Evolutionary conservation across 2,113 vertebrate genomes (phyloP).

Genomic region (Petrocephalus microphthalmus): DNA sequence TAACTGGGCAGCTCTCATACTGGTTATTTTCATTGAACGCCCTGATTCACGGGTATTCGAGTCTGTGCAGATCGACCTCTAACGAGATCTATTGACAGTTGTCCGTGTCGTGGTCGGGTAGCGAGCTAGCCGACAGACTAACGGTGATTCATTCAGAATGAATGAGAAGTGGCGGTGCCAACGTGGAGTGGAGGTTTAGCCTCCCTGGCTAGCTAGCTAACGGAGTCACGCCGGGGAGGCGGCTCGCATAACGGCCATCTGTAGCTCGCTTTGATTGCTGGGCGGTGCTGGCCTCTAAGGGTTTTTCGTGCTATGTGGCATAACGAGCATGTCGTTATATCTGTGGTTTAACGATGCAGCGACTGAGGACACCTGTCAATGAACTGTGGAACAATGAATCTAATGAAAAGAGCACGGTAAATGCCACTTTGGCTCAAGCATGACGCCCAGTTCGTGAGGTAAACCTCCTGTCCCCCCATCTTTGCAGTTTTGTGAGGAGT

Average conservation of each 20-base stretch:
- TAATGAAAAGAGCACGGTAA: not conserved
- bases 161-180: not conserved
- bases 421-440: not conserved
- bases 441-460: not conserved
- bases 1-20: not conserved
- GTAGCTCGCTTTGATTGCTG: not conserved
- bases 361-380: not conserved
- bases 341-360: not conserved
- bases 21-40: not conserved
- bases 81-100: not conserved
- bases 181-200: not conserved
- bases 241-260: not conserved
- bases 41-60: not conserved
- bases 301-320: not conserved
- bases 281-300: not conserved
- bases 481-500: conserved; percentile 90
- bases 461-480: not conserved
- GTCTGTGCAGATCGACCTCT: not conserved
- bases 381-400: not conserved
- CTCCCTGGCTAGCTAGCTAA: not conserved
- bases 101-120: not conserved
- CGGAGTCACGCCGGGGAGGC: not conserved
- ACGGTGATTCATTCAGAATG: not conserved
- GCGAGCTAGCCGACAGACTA: not conserved
- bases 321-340: not conserved